phyloP scores from a whole-genome alignment of 2,888 invertebrate species.

The Caenorhabditis uteleia region DNA sequence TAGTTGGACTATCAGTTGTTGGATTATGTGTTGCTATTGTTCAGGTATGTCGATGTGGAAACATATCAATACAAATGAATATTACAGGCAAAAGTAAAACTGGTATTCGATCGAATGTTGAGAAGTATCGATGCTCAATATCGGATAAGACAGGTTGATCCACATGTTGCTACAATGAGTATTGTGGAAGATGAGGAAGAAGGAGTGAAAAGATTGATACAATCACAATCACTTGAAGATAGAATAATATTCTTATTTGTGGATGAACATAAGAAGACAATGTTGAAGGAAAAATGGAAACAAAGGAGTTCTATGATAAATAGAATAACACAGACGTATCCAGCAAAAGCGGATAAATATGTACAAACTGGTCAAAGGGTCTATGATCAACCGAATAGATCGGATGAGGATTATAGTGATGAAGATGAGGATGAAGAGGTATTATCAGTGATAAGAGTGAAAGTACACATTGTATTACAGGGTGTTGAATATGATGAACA shows the following conservation, averaged over 20 bases:
- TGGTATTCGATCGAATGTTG: conserved; percentile 55
- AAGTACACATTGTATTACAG: background rate
- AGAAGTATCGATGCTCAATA: conserved; percentile 57
- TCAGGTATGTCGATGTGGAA: conserved; percentile 30
- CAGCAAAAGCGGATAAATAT: conserved; percentile 54
- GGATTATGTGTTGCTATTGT: conserved; percentile 57
- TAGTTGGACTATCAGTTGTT: conserved; percentile 54
- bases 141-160: conserved; percentile 53
- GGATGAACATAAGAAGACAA: conserved; percentile 55
- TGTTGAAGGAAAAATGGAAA: conserved; percentile 54
- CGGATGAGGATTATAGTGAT: conserved; percentile 31
- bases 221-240: conserved; percentile 52
- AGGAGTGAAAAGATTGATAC: conserved; percentile 52
- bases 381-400: conserved; percentile 48
- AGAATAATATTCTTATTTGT: conserved; percentile 53
- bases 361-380: conserved; percentile 58
- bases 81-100: conserved; percentile 51
- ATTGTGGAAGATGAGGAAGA: conserved; percentile 57
- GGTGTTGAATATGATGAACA: conserved; percentile 40
- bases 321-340: conserved; percentile 58
- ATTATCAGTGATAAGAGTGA: background rate
- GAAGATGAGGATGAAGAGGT: conserved; percentile 41
- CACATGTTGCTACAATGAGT: conserved; percentile 56
- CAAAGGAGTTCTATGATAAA: conserved; percentile 53
- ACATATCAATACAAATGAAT: background rate